phyloP scores from a whole-genome alignment of 2,888 invertebrate species.

The Eustalomyia histrio region DNA sequence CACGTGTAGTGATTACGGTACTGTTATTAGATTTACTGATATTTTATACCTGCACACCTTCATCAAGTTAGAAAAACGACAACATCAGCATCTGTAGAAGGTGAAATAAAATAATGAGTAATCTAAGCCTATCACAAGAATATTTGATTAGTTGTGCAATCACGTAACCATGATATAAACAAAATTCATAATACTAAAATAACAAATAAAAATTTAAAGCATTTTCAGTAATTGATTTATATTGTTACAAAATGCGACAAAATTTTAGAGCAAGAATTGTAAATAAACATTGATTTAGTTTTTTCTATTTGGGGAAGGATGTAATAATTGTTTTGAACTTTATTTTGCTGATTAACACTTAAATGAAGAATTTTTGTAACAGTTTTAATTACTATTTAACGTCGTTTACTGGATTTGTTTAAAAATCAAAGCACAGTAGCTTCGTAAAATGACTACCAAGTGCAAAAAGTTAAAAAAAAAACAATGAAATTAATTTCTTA shows the following conservation, averaged over 20 bases:
- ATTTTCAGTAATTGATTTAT: conserved; percentile 49
- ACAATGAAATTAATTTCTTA: too few species aligned
- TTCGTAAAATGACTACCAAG: too few species aligned
- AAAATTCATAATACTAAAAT: conserved; percentile 7
- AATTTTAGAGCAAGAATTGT: not conserved
- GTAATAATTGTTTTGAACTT: too few species aligned
- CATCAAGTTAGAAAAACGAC: conserved; percentile 3
- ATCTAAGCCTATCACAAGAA: conserved; percentile 26
- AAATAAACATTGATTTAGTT: not conserved
- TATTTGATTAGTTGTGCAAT: conserved; percentile 36
- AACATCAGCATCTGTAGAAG: not conserved
- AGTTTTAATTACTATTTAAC: too few species aligned
- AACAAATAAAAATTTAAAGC: conserved; percentile 16
- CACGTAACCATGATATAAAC: conserved; percentile 49
- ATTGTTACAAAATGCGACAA: conserved; percentile 5
- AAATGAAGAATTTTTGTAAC: too few species aligned
- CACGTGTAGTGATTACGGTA: conserved; percentile 53
- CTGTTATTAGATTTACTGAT: conserved; percentile 15
- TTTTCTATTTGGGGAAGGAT: not conserved
- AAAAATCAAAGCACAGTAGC: too few species aligned
- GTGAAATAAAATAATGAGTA: conserved; percentile 33
- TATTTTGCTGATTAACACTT: too few species aligned
- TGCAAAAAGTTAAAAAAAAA: too few species aligned
- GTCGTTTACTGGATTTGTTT: too few species aligned
- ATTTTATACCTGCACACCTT: conserved; percentile 28